Conservation (phyloP, 2,113 vertebrate genomes). For the Neomonachus schauinslandi region DNA sequence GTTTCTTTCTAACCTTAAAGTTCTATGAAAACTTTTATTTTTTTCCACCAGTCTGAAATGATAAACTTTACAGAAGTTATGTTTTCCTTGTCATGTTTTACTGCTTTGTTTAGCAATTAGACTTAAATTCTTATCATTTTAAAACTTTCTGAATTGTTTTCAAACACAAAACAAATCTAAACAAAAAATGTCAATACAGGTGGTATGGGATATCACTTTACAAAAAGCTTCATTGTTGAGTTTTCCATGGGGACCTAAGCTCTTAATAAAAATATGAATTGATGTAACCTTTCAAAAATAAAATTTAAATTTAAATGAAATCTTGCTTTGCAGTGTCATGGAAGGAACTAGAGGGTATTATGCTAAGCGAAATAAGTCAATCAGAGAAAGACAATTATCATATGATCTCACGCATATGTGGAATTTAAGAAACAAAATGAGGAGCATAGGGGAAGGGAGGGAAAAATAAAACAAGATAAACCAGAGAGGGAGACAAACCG, state of each 20-base stretch:
- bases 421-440: neutral
- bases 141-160: slow-evolving; percentile 19
- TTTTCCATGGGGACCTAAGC: neutral
- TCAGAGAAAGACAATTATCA: neutral
- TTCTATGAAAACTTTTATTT: slow-evolving; percentile 32
- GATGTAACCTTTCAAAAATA: slow-evolving; percentile 44
- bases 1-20: slow-evolving; percentile 25
- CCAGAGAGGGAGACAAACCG: neutral
- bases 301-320: slow-evolving; percentile 28
- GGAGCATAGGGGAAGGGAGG: neutral
- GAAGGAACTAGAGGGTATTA: neutral
- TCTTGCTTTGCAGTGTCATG: neutral
- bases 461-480: neutral
- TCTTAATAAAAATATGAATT: slow-evolving; percentile 20
- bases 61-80: neutral
- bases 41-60: slow-evolving; percentile 27
- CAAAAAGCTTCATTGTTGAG: slow-evolving; percentile 16
- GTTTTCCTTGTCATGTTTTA: neutral
- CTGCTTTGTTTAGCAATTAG: slow-evolving; percentile 24
- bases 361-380: neutral
- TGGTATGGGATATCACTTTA: slow-evolving; percentile 24
- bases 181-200: neutral
- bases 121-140: slow-evolving; percentile 21
- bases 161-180: neutral
- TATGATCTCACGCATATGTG: neutral